Percentiles rank a stretch among this genome's conserved stretches.
phyloP scores from a whole-genome alignment of 2,888 invertebrate genomes.

The Gari tellinella region DNA sequence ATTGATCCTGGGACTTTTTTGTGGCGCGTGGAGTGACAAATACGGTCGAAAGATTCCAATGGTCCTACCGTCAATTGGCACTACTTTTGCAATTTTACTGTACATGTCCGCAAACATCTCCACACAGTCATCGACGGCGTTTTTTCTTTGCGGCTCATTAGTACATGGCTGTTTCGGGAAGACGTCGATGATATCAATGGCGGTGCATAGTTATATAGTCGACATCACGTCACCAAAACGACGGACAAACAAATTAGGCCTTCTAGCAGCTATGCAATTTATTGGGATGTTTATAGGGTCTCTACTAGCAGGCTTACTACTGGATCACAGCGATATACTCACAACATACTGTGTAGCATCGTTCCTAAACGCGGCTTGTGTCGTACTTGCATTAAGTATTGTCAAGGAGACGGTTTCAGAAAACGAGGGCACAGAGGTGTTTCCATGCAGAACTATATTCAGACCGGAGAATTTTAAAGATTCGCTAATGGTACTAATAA shows the following conservation, averaged over 20 bases:
- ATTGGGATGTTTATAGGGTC: slow-evolving; percentile 82
- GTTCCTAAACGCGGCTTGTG: slow-evolving; percentile 69
- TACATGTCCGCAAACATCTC: slow-evolving; percentile 74
- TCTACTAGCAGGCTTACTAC: slow-evolving; percentile 73
- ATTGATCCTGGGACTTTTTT: slow-evolving; percentile 81
- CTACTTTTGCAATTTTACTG: slow-evolving; percentile 77
- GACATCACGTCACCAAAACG: slow-evolving; percentile 75
- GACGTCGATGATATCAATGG: slow-evolving; percentile 82
- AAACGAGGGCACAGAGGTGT: slow-evolving; percentile 57
- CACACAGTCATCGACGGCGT: slow-evolving; percentile 56
- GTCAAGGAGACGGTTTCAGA: slow-evolving; percentile 72
- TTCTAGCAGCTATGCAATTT: slow-evolving; percentile 81
- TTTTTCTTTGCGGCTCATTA: slow-evolving; percentile 76
- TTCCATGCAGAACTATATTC: slow-evolving; percentile 62
- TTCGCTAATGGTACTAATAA: slow-evolving; percentile 72
- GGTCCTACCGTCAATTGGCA: slow-evolving; percentile 81
- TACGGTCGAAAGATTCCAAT: slow-evolving; percentile 82
- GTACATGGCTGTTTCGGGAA: slow-evolving; percentile 81
- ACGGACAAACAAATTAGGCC: slow-evolving; percentile 78
- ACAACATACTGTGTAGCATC: slow-evolving; percentile 75
- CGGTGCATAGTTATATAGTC: slow-evolving; percentile 80
- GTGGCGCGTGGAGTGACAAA: slow-evolving; percentile 83
- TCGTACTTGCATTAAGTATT: slow-evolving; percentile 68
- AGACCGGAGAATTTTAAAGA: slow-evolving; percentile 70
- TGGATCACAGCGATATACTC: slow-evolving; percentile 68